Evolutionary conservation across 2,797 vertebrate genomes (phyloP), one percentile per base, ranked within the genome.

Genomic region (Clarias fuscus): DNA sequence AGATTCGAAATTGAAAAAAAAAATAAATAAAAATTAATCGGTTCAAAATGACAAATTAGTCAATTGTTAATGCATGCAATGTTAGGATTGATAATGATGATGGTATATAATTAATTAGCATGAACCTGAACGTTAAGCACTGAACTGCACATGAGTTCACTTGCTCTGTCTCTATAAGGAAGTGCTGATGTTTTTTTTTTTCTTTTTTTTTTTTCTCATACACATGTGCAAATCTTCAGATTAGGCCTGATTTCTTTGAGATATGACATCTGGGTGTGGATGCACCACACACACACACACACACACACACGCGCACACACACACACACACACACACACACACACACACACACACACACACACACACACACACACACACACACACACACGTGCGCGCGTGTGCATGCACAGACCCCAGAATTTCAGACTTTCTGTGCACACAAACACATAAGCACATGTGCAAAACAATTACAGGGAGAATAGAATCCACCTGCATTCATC

Each of bases 51-150:
- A 56, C 56, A n/a, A 80, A 70, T 13, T 15, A 15, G 24, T 68
- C 30, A 62, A 79, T 48, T 62, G 80, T 80, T 85, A 72, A 64
- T 64, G 20, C 24, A 37, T 73, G 78, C n/a, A 85, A 8, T 27
- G 53, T 53, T 10, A 71, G 62, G 53, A 61, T 40, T 40, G 56
- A 71, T 33, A 48, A 58, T 48, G 17, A 27, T 79, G 84, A 18
- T 81, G 67, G 37, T 72, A 17, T 2, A 24, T 72, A 59, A 80
- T 72, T 18, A 58, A 72, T 85, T 70, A 80, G 27, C 56, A 33
- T 61, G 3, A 56, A 75, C 37, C 20, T 68, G 43, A 71, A 40
- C 72, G 14, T 2, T 37, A 84, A 71, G 22, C 11, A 43, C 37
- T 14, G 70, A 43, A 43, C 43, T 48, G 71, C 37, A 72, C 6